Evolutionary conservation across 2,888 invertebrate genomes (phyloP).

Genomic region (Drosophila niveifrons): DNA sequence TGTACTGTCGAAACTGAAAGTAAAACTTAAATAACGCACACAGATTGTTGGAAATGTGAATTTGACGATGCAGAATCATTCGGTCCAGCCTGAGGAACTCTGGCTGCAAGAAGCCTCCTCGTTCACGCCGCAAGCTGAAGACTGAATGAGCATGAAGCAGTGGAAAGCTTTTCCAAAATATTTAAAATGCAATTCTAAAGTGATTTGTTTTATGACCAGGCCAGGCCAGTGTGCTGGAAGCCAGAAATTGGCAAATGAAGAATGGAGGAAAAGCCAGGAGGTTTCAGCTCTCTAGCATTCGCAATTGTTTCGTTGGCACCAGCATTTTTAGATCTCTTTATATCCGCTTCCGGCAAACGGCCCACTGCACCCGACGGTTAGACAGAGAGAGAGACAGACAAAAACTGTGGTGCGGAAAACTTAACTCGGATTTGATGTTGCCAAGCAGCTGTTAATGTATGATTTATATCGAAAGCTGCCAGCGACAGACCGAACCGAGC

Average conservation of each 20-base stretch:
- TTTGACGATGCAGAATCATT: slow-evolving; percentile 18
- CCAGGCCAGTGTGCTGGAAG: slow-evolving; percentile 18
- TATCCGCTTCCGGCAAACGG: slow-evolving; percentile 56
- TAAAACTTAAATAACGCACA: slow-evolving; percentile 58
- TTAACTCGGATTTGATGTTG: slow-evolving; percentile 81
- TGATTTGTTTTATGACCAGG: slow-evolving; percentile 71
- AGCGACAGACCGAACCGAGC: slow-evolving; percentile 37
- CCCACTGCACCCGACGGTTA: slow-evolving; percentile 47
- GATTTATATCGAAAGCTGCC: slow-evolving; percentile 74
- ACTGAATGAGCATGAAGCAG: slow-evolving; percentile 2
- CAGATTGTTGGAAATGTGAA: slow-evolving; percentile 38
- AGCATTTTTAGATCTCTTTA: slow-evolving; percentile 60
- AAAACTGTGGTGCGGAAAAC: slow-evolving; percentile 64
- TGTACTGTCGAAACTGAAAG: slow-evolving; percentile 40
- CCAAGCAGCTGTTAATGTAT: slow-evolving; percentile 84
- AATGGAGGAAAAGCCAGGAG: not conserved
- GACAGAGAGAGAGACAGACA: slow-evolving; percentile 30
- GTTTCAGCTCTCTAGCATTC: slow-evolving; percentile 1
- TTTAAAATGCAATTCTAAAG: slow-evolving; percentile 77
- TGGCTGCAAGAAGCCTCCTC: not conserved
- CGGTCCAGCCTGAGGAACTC: slow-evolving; percentile 4
- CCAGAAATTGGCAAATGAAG: slow-evolving; percentile 13
- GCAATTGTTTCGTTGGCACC: slow-evolving; percentile 68
- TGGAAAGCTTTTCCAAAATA: slow-evolving; percentile 60
- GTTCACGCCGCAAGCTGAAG: not conserved